Conservation (phyloP, 2,797 vertebrate genomes). For the Tarsius wallacei region DNA sequence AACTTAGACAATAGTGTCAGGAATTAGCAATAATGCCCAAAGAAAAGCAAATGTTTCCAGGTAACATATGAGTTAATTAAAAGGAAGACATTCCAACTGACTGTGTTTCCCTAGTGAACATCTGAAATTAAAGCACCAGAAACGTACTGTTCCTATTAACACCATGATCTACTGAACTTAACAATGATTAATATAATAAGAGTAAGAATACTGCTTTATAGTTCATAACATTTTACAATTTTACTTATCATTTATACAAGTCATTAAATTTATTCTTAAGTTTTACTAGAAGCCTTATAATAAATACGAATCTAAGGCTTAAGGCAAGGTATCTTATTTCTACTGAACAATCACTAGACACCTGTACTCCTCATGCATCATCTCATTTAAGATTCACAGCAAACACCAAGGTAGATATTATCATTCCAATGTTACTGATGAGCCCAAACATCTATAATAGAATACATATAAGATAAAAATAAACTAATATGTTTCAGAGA, state of each 20-base stretch:
- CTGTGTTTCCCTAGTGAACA: background rate
- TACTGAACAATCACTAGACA: background rate
- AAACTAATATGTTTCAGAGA: background rate
- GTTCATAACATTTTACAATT: background rate
- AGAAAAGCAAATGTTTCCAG: background rate
- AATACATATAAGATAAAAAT: background rate
- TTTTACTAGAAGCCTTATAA: background rate
- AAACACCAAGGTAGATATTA: background rate
- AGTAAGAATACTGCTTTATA: background rate
- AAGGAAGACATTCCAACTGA: constrained; percentile 37
- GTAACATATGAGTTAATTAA: constrained; percentile 22
- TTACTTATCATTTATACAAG: constrained; percentile 12
- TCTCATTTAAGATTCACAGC: background rate
- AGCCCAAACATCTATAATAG: background rate
- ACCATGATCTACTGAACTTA: background rate
- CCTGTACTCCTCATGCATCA: background rate
- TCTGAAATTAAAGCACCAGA: background rate
- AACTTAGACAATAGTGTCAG: background rate
- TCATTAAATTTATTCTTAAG: background rate
- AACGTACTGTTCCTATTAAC: background rate
- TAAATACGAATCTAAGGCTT: background rate
- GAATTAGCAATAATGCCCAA: background rate
- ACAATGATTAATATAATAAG: background rate
- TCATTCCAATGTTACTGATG: background rate
- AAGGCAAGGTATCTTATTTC: background rate